Percentiles rank a stretch among this genome's conserved stretches.
These are phyloP conservation scores for Campoplex capitator DNA, from an alignment of 2,888 invertebrate genomes.

Conservation along the genomic window DNA sequence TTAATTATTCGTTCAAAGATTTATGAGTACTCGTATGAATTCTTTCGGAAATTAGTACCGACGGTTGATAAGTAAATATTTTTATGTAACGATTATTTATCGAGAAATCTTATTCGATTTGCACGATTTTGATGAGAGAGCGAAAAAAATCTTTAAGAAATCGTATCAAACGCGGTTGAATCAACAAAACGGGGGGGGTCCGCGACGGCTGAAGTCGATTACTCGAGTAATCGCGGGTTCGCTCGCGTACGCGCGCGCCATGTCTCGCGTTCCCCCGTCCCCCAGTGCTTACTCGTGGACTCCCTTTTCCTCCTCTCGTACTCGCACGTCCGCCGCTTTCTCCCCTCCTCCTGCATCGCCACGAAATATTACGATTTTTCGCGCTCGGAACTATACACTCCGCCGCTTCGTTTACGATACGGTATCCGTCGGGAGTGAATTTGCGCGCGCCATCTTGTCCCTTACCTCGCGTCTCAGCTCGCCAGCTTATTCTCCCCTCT, in stretches of 20 bases:
- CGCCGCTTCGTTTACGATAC: slow-evolving; percentile 57
- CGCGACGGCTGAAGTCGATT: slow-evolving; percentile 64
- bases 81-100: background rate
- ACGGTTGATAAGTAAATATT: background rate
- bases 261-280: slow-evolving; percentile 26
- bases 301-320: background rate
- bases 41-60: background rate
- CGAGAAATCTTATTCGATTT: background rate
- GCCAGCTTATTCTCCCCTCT: slow-evolving; percentile 14
- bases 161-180: slow-evolving; percentile 12
- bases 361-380: slow-evolving; percentile 57
- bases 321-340: background rate
- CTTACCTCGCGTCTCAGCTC: slow-evolving; percentile 10
- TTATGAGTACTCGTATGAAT: background rate
- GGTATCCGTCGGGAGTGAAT: slow-evolving; percentile 37
- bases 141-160: background rate
- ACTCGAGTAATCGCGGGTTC: slow-evolving; percentile 61
- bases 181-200: slow-evolving; percentile 10
- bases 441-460: slow-evolving; percentile 50
- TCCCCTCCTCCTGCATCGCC: slow-evolving; percentile 40
- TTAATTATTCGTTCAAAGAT: background rate
- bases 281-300: background rate
- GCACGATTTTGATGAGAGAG: background rate
- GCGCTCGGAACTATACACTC: slow-evolving; percentile 35
- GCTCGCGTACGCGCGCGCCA: slow-evolving; percentile 43